Evolutionary conservation across 2,888 invertebrate genomes (phyloP).

Genomic region (Idaea straminata): DNA sequence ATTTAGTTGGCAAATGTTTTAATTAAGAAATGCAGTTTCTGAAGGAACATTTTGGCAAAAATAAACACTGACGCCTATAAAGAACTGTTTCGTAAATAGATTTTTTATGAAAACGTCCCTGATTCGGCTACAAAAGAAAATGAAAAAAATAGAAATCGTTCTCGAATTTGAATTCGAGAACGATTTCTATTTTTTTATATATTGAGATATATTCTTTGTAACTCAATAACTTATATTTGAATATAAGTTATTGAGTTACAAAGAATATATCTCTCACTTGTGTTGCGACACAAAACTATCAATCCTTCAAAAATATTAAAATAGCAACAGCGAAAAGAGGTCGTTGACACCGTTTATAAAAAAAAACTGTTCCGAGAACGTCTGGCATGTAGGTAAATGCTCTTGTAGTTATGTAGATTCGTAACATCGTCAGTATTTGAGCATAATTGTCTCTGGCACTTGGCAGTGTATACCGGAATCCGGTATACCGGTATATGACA

Average conservation of each 20-base stretch:
- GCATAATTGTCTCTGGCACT: conserved; percentile 11
- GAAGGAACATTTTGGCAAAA: background rate
- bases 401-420: background rate
- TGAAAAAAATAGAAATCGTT: too few species aligned
- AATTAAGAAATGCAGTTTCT: background rate
- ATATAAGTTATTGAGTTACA: background rate
- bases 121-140: too few species aligned
- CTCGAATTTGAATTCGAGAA: too few species aligned
- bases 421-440: conserved; percentile 2
- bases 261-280: background rate
- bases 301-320: background rate
- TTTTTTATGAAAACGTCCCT: too few species aligned
- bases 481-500: background rate
- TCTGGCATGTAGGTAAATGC: conserved; percentile 2
- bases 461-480: conserved; percentile 9
- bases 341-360: conserved; percentile 1
- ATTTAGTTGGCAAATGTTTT: background rate
- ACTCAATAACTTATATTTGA: too few species aligned
- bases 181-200: too few species aligned
- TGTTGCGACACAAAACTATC: background rate
- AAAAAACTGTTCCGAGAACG: conserved; percentile 4
- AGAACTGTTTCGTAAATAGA: background rate
- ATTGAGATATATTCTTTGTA: too few species aligned
- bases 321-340: conserved; percentile 1
- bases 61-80: background rate